Conservation (phyloP, 2,113 vertebrate genomes). For the Callorhinus ursinus region DNA sequence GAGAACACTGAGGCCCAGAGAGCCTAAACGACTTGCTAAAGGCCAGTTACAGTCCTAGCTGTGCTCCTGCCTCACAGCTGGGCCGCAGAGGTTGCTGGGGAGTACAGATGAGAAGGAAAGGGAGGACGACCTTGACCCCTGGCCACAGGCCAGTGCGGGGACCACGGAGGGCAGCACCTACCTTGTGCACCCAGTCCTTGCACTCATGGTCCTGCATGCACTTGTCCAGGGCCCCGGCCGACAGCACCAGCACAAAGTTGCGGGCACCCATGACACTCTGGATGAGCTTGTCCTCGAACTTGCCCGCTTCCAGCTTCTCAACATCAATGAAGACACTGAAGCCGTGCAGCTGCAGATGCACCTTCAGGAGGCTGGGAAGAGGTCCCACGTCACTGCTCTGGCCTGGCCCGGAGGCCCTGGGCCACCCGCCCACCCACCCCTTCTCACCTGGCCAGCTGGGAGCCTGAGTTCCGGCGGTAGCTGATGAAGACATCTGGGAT, state of each 20-base stretch:
- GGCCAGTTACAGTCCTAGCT: background rate
- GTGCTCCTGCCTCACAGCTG: background rate
- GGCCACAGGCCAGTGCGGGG: background rate
- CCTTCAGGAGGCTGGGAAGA: constrained; percentile 93
- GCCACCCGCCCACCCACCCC: background rate
- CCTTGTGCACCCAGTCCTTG: constrained; percentile 99
- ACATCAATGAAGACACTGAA: constrained; percentile 98
- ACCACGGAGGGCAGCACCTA: constrained; percentile 64
- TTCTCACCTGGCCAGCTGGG: constrained; percentile 96
- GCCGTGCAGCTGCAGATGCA: constrained; percentile 96
- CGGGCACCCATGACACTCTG: constrained; percentile 93
- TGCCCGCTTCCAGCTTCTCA: constrained; percentile 97
- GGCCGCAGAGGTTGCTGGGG: background rate
- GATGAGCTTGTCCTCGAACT: constrained; percentile 96
- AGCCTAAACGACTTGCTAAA: background rate
- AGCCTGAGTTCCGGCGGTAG: constrained; percentile 95
- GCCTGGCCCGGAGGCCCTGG: background rate
- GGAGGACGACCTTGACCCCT: background rate
- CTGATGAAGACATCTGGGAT: constrained; percentile 98
- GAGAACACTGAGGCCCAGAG: background rate
- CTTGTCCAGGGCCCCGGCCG: constrained; percentile 92
- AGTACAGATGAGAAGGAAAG: background rate
- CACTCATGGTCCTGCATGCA: constrained; percentile 94
- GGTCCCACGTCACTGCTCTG: background rate
- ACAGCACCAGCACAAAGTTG: constrained; percentile 97